phyloP scores from a whole-genome alignment of 2,797 vertebrate species.

The Danio jaintianensis region DNA sequence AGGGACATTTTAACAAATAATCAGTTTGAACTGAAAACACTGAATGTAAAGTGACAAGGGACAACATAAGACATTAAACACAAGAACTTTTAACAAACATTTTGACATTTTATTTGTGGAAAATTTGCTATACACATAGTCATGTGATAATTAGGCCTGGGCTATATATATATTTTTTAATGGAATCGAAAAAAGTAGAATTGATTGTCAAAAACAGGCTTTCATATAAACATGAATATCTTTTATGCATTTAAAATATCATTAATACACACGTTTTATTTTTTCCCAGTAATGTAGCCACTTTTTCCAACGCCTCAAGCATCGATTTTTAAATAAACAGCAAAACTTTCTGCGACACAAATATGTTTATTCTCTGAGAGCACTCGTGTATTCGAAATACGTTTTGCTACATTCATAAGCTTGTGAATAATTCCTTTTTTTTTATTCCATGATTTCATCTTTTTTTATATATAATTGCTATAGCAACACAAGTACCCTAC shows the following conservation, averaged over 20 bases:
- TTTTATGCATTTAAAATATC: no score
- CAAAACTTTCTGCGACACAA: not conserved
- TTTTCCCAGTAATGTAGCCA: not conserved
- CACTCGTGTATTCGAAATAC: not conserved
- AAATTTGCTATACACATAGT: no score
- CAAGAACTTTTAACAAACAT: no score
- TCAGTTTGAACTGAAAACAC: no score
- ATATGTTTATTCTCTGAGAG: not conserved
- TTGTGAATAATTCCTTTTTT: constrained; percentile 7
- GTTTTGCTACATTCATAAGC: not conserved
- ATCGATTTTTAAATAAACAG: not conserved
- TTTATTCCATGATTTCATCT: not conserved
- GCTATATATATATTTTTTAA: no score
- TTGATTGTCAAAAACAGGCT: no score
- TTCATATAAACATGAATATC: not conserved
- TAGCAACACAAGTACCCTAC: not conserved
- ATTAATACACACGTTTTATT: not conserved
- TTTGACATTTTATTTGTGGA: no score
- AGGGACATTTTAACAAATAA: no score
- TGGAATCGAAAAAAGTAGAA: no score
- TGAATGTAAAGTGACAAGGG: no score
- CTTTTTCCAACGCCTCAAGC: not conserved
- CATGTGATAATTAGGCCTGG: no score
- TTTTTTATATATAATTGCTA: constrained; percentile 2
- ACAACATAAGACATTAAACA: no score